These are phyloP conservation scores for Cloeon dipterum DNA, from an alignment of 2,888 invertebrate genomes.

Conservation along the genomic window DNA sequence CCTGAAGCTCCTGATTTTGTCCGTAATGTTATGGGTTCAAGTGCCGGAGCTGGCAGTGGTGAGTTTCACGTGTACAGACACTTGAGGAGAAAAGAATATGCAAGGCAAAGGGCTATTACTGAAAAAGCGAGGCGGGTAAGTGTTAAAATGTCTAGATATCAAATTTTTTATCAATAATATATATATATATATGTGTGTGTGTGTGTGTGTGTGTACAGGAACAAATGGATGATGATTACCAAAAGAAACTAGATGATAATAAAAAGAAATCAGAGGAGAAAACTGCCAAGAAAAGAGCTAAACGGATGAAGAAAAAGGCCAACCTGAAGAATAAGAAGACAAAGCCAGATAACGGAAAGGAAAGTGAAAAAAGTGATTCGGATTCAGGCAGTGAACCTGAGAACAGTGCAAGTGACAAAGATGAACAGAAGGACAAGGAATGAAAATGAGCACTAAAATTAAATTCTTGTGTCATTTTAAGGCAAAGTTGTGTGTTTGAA, in stretches of 20 bases:
- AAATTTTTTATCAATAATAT: background rate
- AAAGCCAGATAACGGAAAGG: slow-evolving; percentile 16
- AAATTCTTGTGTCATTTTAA: no score
- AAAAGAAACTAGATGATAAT: slow-evolving; percentile 55
- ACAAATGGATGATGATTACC: slow-evolving; percentile 60
- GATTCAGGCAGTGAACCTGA: slow-evolving; percentile 12
- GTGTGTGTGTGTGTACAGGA: no score
- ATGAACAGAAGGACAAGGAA: slow-evolving; percentile 14
- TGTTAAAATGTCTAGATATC: slow-evolving; percentile 3
- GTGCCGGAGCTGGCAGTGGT: slow-evolving; percentile 97
- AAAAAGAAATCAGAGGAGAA: slow-evolving; percentile 42
- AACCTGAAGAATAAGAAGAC: slow-evolving; percentile 17
- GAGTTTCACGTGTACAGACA: slow-evolving; percentile 98
- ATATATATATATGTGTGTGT: no score
- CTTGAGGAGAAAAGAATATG: slow-evolving; percentile 83
- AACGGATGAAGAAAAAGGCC: slow-evolving; percentile 57
- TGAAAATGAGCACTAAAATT: no score
- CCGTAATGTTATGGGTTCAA: slow-evolving; percentile 98
- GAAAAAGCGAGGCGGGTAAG: slow-evolving; percentile 62
- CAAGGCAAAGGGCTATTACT: slow-evolving; percentile 80
- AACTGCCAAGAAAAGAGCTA: slow-evolving; percentile 81
- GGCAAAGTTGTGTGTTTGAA: no score
- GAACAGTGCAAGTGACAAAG: slow-evolving; percentile 12
- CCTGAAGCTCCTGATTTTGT: slow-evolving; percentile 83
- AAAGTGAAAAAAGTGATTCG: slow-evolving; percentile 7